phyloP scores from a whole-genome alignment of 2,797 vertebrate genomes.

The Babyrousa celebensis region DNA sequence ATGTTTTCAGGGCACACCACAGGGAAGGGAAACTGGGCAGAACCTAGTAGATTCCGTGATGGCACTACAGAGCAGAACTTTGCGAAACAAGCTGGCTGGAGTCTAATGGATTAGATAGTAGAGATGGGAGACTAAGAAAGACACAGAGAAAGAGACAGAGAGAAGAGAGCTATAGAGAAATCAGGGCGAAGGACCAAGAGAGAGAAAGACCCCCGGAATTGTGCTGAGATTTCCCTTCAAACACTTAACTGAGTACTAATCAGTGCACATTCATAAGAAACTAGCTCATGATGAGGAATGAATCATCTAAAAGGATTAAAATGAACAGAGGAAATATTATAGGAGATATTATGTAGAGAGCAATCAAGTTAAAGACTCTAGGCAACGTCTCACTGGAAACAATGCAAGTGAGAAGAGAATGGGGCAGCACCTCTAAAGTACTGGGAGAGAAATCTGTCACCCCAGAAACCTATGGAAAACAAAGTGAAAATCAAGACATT shows the following conservation, averaged over 20 bases:
- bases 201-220: background rate
- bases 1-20: accelerated
- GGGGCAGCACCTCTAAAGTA: accelerated
- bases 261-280: accelerated
- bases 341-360: accelerated
- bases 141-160: background rate
- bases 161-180: background rate
- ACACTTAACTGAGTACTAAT: background rate
- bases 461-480: background rate
- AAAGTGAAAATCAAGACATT: background rate
- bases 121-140: too few relatives aligned
- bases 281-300: background rate
- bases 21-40: accelerated
- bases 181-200: too few relatives aligned
- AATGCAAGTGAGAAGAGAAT: background rate
- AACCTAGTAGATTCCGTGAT: background rate
- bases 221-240: background rate
- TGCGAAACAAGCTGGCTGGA: accelerated
- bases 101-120: background rate
- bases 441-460: accelerated
- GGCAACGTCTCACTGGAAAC: background rate
- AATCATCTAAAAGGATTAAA: background rate
- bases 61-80: background rate
- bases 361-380: accelerated
- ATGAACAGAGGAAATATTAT: background rate